These are phyloP conservation scores for Tachuris rubrigastra DNA, from an alignment of 2,113 vertebrate genomes.

Conservation along the genomic window DNA sequence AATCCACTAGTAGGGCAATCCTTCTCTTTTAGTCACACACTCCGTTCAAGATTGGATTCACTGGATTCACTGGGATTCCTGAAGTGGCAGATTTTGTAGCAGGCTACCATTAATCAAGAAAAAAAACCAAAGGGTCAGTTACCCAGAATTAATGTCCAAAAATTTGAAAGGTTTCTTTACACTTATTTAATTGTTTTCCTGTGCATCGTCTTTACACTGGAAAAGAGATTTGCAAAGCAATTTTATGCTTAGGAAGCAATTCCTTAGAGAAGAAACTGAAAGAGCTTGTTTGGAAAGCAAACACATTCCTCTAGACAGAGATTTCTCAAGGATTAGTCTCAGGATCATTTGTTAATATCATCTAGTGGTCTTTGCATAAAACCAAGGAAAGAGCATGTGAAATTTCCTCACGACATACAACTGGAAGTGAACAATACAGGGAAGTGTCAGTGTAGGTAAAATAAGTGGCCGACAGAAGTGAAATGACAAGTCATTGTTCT, in stretches of 20 bases:
- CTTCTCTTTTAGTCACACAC: neutral
- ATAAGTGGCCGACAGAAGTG: neutral
- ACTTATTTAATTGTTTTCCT: neutral
- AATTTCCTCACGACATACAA: neutral
- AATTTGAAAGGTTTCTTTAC: neutral
- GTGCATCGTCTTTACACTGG: neutral
- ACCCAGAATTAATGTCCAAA: neutral
- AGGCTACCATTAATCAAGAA: neutral
- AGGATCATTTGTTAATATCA: neutral
- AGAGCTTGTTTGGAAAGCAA: neutral
- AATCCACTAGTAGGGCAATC: neutral
- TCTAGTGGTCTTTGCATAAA: neutral
- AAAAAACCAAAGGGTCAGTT: neutral
- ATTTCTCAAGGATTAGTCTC: neutral
- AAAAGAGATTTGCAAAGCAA: neutral
- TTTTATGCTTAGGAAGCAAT: neutral
- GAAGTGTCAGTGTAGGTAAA: neutral
- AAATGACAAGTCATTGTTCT: neutral
- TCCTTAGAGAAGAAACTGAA: neutral
- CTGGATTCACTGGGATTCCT: neutral
- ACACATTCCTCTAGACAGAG: too few relatives aligned
- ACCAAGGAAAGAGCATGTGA: neutral
- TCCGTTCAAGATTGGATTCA: neutral
- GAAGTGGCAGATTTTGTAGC: neutral
- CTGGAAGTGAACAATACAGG: neutral